phyloP scores from a whole-genome alignment of 2,888 invertebrate genomes.

The Caenorhabditis virilis region DNA sequence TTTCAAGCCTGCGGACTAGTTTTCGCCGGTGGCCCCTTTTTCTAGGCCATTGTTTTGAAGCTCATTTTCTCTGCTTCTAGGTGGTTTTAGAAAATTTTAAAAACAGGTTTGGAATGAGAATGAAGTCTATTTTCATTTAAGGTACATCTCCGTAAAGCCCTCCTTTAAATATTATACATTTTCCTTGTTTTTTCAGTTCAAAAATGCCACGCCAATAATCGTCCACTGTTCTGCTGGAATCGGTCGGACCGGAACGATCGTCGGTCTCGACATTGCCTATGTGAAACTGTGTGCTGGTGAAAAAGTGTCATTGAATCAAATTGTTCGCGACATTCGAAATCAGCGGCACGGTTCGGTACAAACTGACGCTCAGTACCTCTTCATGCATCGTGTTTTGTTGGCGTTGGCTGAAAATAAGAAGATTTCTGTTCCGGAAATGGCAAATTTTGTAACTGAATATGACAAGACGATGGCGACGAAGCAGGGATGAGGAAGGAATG shows the following conservation, averaged over 20 bases:
- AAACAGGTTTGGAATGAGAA: too few species aligned
- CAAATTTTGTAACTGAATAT: conserved; percentile 26
- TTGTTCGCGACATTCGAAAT: conserved; percentile 48
- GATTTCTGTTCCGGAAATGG: conserved; percentile 24
- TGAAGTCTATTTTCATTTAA: too few species aligned
- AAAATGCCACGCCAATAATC: conserved; percentile 37
- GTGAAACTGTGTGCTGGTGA: conserved; percentile 41
- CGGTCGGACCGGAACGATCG: conserved; percentile 61
- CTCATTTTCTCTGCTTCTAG: too few species aligned
- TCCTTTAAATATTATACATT: too few species aligned
- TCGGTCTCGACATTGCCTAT: conserved; percentile 53
- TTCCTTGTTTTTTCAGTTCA: conserved; percentile 22
- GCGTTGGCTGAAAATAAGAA: conserved; percentile 51
- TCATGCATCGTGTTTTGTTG: conserved; percentile 54
- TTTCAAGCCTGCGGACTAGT: too few species aligned
- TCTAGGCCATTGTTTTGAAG: too few species aligned
- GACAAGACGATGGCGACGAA: conserved; percentile 24
- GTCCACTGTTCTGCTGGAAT: conserved; percentile 61
- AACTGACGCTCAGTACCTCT: conserved; percentile 57
- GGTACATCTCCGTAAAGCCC: too few species aligned
- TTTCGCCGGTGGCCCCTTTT: too few species aligned
- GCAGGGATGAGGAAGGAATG: too few species aligned
- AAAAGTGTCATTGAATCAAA: conserved; percentile 31
- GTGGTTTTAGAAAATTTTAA: too few species aligned
- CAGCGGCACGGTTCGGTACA: conserved; percentile 56